Evolutionary conservation across 2,888 invertebrate species (phyloP).

Genomic region (Amaurobius ferox): DNA sequence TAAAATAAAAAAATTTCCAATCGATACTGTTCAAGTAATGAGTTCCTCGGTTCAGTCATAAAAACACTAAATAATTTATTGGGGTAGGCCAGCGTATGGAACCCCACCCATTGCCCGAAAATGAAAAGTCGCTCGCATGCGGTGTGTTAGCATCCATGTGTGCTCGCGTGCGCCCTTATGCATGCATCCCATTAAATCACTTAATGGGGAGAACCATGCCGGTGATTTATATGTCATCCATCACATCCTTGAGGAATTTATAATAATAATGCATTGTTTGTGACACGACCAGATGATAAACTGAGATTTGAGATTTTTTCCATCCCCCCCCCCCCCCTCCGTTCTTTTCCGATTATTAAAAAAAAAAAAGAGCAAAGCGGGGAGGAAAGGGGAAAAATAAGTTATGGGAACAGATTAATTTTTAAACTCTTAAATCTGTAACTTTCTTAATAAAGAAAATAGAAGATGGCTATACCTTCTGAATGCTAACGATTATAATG

Average conservation of each 20-base stretch:
- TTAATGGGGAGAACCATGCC: constrained; percentile 63
- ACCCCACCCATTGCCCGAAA: constrained; percentile 62
- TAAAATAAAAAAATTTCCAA: constrained; percentile 43
- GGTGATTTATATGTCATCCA: constrained; percentile 72
- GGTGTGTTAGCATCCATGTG: constrained; percentile 41
- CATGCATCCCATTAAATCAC: constrained; percentile 71
- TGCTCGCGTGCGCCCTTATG: constrained; percentile 55
- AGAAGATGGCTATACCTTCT: constrained; percentile 41
- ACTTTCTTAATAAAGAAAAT: constrained; percentile 71
- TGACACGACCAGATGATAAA: constrained; percentile 70
- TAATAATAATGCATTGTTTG: constrained; percentile 73
- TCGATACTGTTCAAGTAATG: constrained; percentile 64
- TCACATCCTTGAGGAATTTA: constrained; percentile 64
- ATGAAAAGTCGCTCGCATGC: constrained; percentile 55
- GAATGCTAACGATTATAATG: constrained; percentile 66
- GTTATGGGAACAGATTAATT: constrained; percentile 63
- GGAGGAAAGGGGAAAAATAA: constrained; percentile 11
- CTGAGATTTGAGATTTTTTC: constrained; percentile 61
- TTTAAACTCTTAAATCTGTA: constrained; percentile 69
- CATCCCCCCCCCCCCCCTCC: constrained; percentile 13
- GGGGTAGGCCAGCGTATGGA: constrained; percentile 63
- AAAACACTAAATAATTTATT: constrained; percentile 72
- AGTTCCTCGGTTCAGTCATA: constrained; percentile 58
- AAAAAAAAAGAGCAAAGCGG: background rate
- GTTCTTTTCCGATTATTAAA: constrained; percentile 32